Evolutionary conservation across 2,797 vertebrate species (phyloP).

Genomic region (Dendrocincla fuliginosa): DNA sequence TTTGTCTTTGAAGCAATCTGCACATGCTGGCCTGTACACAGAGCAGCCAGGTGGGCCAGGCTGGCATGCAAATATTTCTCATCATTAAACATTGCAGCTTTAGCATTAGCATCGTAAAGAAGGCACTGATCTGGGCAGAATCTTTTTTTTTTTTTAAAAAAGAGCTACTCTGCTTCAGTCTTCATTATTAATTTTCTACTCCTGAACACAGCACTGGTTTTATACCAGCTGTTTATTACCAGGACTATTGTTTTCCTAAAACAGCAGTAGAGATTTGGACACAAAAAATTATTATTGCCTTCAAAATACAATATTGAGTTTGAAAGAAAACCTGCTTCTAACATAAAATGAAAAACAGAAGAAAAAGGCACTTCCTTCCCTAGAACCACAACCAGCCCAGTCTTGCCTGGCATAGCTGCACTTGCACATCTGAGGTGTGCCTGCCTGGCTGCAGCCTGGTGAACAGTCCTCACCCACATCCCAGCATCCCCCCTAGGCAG

Average conservation of each 20-base stretch:
- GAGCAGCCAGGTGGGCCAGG: not conserved
- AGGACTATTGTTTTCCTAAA: not conserved
- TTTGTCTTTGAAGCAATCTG: not conserved
- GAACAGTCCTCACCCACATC: not conserved
- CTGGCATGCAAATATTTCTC: not conserved
- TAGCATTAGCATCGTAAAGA: not conserved
- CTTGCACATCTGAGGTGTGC: fast-evolving
- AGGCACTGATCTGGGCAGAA: not conserved
- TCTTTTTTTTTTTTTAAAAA: not conserved
- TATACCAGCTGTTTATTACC: not conserved
- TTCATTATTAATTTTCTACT: not conserved
- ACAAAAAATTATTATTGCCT: not conserved
- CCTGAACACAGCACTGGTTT: not conserved
- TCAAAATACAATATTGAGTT: not conserved
- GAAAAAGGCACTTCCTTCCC: not conserved
- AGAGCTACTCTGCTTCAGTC: not conserved
- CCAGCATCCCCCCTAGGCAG: not conserved
- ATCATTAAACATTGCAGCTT: not conserved
- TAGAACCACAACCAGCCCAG: not conserved
- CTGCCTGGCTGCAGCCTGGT: fast-evolving
- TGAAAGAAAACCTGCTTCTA: not conserved
- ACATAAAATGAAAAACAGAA: not conserved
- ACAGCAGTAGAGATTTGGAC: not conserved
- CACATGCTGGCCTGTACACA: fast-evolving
- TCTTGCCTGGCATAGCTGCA: fast-evolving